A percentile compares a stretch with the other conserved stretches of the same genome.
Conservation (phyloP, 2,888 invertebrate genomes). For the Junonia oenone region DNA sequence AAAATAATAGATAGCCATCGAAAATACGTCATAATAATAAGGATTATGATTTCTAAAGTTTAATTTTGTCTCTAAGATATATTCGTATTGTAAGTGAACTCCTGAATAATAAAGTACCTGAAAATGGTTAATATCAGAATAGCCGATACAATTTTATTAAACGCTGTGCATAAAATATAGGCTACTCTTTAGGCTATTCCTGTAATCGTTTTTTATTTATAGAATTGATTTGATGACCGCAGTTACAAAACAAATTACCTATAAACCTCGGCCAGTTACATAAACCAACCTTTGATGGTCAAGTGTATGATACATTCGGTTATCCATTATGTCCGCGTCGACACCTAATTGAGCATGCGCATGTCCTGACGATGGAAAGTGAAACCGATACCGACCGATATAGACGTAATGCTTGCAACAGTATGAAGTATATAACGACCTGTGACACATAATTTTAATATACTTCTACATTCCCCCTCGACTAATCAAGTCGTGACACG, state of each 20-base stretch:
- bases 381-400: constrained; percentile 59
- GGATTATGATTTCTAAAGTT: too few relatives aligned
- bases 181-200: too few relatives aligned
- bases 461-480: constrained; percentile 58
- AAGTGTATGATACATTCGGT: constrained; percentile 54
- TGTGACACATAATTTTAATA: constrained; percentile 57
- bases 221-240: background rate
- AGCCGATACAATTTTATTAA: too few relatives aligned
- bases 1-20: too few relatives aligned
- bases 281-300: constrained; percentile 57
- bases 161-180: too few relatives aligned
- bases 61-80: too few relatives aligned
- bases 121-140: too few relatives aligned
- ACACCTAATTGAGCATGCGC: constrained; percentile 63
- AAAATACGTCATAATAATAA: too few relatives aligned
- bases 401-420: constrained; percentile 73
- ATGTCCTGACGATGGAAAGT: constrained; percentile 74
- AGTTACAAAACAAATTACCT: constrained; percentile 34
- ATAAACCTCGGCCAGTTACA: constrained; percentile 50
- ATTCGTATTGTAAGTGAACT: too few relatives aligned
- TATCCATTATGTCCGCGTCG: constrained; percentile 55
- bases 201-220: background rate
- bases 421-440: constrained; percentile 74
- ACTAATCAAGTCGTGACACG: constrained; percentile 57
- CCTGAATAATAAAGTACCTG: too few relatives aligned